Base-by-base conservation (phyloP, 30 jellyfish, hydroid and myxozoan species). In the Aurelia sp. region DNA sequence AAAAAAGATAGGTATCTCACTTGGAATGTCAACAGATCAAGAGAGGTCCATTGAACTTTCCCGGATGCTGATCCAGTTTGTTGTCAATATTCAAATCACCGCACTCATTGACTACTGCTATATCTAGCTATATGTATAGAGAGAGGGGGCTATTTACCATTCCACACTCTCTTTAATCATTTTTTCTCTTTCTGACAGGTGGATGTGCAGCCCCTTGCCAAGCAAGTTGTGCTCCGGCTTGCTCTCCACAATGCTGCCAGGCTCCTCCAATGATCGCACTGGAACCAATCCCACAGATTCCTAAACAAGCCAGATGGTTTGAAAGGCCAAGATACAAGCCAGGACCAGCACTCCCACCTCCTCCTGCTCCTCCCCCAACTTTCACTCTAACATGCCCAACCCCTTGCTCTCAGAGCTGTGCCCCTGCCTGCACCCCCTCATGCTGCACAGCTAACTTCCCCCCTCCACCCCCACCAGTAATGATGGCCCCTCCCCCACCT, bases 401-500 rank as follows among this genome's bases (percentile, higher is more conserved):
- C 7, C 96, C 97, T 11, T 93, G 98, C 40, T 63, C 98, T 21
- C 92, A 74, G 37, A 66, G 75, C 66, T 93, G 98, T 84, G 96
- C 98, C 31, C 98, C 98, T 11, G 92, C 96, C 27, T 93, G 98
- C 81, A 63, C 85, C 15, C 97, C 97, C 3, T 92, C 88, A 4
- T 87, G 97, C 75, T 88, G 97, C 74, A 64, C 71, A 67, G 85
- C 92, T 20, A 78, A 60, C 47, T 66, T 64, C 87, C 88, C 90
- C 21, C 93, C 90, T 13, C 96, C 91, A 70, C 92, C 92, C 15
- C 96, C 84, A 71, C 90, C 90, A 18, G 30, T 50, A 13, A 44
- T 65, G 79, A 65, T 76, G 85, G 55, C 55, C 55, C 55, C 55
- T 5, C 55, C 55, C 13, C 90, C 81, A 6, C 80, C 90, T 18